Evolutionary conservation across 2,113 vertebrate genomes (phyloP).

Genomic region (Phylloscopus trochiloides): DNA sequence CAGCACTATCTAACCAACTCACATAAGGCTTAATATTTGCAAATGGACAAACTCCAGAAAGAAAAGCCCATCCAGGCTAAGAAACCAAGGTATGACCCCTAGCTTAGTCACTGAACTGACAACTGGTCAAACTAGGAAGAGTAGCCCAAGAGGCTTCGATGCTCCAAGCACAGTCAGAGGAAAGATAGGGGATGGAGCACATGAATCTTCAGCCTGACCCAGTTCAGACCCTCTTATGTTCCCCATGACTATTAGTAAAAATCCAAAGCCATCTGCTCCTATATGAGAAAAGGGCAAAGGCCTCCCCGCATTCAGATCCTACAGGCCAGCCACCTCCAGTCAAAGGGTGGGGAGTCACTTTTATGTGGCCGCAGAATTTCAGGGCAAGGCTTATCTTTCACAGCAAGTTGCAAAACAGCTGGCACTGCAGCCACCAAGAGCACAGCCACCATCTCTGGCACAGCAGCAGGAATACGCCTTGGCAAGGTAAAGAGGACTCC

Average conservation of each 20-base stretch:
- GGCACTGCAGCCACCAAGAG: fast-evolving
- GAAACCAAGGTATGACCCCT: background rate
- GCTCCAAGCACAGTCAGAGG: background rate
- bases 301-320: fast-evolving
- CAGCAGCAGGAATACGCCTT: background rate
- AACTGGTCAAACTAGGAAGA: background rate
- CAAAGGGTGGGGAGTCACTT: background rate
- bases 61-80: background rate
- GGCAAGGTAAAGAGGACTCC: background rate
- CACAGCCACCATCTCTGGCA: background rate
- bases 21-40: background rate
- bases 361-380: background rate
- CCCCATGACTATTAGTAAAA: background rate
- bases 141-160: background rate
- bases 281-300: background rate
- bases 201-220: background rate
- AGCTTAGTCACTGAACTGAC: background rate
- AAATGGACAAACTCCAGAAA: background rate
- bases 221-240: background rate
- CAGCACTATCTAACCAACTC: background rate
- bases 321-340: background rate
- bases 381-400: background rate
- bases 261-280: background rate
- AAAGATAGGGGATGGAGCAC: background rate
- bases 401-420: background rate